Evolutionary conservation across 2,888 invertebrate genomes (phyloP).

Genomic region (Dysmachus trigonus): DNA sequence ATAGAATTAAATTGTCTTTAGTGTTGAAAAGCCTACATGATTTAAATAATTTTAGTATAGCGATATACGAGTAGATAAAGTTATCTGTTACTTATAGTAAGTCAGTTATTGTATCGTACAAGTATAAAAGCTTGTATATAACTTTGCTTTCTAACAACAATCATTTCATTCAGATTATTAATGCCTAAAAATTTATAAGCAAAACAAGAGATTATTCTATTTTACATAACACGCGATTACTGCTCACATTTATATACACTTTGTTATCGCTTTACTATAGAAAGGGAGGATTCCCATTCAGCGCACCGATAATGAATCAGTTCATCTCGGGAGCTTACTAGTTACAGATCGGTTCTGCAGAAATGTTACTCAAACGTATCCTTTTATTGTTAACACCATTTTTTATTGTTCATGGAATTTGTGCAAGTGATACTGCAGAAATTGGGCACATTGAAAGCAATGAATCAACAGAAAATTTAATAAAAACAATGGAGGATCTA

Average conservation of each 20-base stretch:
- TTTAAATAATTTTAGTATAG: too few relatives aligned
- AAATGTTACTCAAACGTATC: background rate
- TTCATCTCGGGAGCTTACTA: background rate
- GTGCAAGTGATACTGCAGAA: background rate
- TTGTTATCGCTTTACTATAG: background rate
- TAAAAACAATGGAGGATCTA: background rate
- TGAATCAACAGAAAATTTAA: background rate
- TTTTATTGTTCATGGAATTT: background rate
- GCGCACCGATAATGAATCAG: background rate
- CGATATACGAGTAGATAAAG: too few relatives aligned
- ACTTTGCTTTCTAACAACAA: background rate
- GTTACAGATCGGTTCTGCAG: background rate
- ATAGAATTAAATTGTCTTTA: too few relatives aligned
- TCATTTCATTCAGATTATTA: background rate
- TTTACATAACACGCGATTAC: background rate
- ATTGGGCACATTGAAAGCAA: background rate
- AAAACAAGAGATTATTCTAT: background rate
- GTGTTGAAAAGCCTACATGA: too few relatives aligned
- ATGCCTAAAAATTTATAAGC: background rate
- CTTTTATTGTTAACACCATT: background rate
- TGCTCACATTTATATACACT: background rate
- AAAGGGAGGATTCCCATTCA: background rate
- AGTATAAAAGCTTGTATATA: background rate
- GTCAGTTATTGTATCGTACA: background rate
- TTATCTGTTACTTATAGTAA: too few relatives aligned